Evolutionary conservation across 1,140 invertebrate species (phyloP).

Genomic region (Orchestia grillus): DNA sequence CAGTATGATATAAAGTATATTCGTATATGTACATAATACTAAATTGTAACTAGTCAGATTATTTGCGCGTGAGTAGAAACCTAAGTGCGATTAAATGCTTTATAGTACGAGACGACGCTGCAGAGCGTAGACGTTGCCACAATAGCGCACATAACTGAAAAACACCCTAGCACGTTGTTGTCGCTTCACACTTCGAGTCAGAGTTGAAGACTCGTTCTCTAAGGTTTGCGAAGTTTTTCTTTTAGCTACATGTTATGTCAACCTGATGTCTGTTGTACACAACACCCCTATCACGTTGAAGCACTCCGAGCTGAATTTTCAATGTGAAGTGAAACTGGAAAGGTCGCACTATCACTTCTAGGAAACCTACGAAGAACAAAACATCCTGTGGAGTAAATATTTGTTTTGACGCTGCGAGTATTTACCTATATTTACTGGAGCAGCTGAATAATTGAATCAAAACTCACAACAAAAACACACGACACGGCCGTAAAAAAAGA

Average conservation of each 20-base stretch:
- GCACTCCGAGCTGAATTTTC: neutral
- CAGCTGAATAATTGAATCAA: neutral
- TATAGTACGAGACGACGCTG: neutral
- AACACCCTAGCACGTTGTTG: neutral
- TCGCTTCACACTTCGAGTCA: neutral
- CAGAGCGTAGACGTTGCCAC: too few species aligned
- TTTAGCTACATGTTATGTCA: neutral
- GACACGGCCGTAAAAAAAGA: too few species aligned
- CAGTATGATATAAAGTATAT: too few species aligned
- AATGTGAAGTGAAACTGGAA: neutral
- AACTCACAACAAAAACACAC: too few species aligned
- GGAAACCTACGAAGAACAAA: neutral
- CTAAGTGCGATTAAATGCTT: neutral
- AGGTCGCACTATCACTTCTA: neutral
- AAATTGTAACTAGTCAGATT: neutral
- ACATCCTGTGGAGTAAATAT: neutral
- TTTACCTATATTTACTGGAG: neutral
- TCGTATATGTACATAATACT: neutral
- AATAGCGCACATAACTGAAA: neutral
- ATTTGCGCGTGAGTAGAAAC: too few species aligned
- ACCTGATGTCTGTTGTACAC: neutral
- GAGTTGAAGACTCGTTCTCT: neutral
- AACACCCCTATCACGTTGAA: neutral
- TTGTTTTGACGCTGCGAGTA: neutral
- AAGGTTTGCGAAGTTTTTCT: neutral